Evolutionary conservation across 2,797 vertebrate species (phyloP).

Genomic region (Acanthopagrus latus): DNA sequence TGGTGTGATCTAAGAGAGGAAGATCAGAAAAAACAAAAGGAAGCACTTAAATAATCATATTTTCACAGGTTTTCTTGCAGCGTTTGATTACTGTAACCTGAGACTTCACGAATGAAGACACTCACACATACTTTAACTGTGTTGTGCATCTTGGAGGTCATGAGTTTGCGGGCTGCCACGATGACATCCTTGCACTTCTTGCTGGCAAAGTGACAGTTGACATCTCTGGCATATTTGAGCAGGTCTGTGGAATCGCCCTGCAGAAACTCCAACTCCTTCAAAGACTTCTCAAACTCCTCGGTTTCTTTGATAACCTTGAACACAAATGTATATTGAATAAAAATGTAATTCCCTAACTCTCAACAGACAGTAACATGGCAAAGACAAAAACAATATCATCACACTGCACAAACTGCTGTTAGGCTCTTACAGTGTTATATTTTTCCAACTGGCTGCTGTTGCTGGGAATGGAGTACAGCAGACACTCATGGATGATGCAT

Average conservation of each 20-base stretch:
- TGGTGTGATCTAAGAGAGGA: conserved; percentile 86
- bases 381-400: background rate
- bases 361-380: no score
- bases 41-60: background rate
- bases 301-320: conserved; percentile 94
- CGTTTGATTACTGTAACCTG: no score
- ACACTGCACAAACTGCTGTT: background rate
- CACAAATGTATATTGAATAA: background rate
- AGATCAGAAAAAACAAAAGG: background rate
- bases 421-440: conserved; percentile 87
- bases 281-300: conserved; percentile 90
- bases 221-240: conserved; percentile 93
- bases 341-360: fast-evolving
- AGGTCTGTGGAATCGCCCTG: conserved; percentile 90
- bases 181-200: conserved; percentile 98
- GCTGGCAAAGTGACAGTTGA: conserved; percentile 96
- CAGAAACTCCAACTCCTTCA: conserved; percentile 91
- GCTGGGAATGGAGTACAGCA: conserved; percentile 93
- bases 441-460: conserved; percentile 94
- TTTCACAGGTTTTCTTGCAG: no score
- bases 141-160: conserved; percentile 98
- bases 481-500: conserved; percentile 93
- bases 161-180: conserved; percentile 92
- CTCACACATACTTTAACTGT: conserved; percentile 90
- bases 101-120: background rate